These are phyloP conservation scores for Illadopsis cleaveri DNA, from an alignment of 2,113 vertebrate species.

Conservation along the genomic window DNA sequence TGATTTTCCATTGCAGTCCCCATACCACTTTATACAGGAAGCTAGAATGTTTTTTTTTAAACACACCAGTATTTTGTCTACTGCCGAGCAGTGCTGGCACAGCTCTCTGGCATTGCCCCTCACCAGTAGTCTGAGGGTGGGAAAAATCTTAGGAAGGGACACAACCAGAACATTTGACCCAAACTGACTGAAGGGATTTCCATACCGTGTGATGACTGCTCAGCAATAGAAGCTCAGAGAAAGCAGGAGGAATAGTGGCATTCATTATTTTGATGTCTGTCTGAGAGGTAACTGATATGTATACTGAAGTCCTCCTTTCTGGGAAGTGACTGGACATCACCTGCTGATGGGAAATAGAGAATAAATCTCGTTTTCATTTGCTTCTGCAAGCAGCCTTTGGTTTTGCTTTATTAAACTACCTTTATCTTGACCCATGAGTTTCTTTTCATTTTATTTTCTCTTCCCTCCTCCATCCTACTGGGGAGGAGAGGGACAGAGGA, in stretches of 20 bases:
- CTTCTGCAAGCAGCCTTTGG: fast-evolving
- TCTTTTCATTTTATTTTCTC: not conserved
- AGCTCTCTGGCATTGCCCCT: not conserved
- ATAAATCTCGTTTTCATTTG: not conserved
- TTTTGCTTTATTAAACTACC: not conserved
- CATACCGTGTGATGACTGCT: fast-evolving
- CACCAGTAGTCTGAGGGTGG: not conserved
- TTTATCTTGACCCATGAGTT: not conserved
- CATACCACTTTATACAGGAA: not conserved
- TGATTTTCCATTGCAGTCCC: not conserved
- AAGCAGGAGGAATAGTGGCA: not conserved
- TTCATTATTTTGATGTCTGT: not conserved
- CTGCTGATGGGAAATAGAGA: not conserved
- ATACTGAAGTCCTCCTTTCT: not conserved
- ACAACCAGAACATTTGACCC: not conserved
- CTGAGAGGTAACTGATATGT: not conserved
- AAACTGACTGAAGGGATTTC: not conserved
- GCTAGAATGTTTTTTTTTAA: not conserved
- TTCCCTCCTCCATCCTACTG: not conserved
- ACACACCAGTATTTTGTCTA: not conserved
- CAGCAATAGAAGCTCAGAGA: not conserved
- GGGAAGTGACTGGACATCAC: not conserved
- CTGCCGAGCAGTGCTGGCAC: not conserved
- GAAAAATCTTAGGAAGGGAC: not conserved
- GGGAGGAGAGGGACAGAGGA: not conserved